Evolutionary conservation across 2,797 vertebrate species (phyloP).

Genomic region (Amblyopsis hoosieri): DNA sequence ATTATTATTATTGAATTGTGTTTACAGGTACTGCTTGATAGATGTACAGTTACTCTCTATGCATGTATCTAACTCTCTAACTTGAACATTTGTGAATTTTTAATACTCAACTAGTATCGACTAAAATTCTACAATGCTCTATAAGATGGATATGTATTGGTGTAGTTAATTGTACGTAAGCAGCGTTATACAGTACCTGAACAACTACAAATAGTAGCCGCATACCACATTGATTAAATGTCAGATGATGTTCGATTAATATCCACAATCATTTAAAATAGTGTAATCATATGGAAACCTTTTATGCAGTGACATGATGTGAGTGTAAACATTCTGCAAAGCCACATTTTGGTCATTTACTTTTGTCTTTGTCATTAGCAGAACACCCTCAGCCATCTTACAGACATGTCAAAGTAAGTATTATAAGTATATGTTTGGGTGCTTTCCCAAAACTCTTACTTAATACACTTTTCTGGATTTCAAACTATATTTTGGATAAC

Average conservation of each 20-base stretch:
- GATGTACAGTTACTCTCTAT: background rate
- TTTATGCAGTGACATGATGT: background rate
- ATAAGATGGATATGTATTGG: background rate
- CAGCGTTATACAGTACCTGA: too few relatives aligned
- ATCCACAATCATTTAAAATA: too few relatives aligned
- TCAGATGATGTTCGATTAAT: too few relatives aligned
- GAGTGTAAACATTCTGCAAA: too few relatives aligned
- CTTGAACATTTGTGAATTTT: background rate
- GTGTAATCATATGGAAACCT: background rate
- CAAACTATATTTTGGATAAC: too few relatives aligned
- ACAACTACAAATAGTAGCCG: background rate
- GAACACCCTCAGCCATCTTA: slow-evolving; percentile 36
- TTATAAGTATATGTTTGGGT: background rate
- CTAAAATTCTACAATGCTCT: too few relatives aligned
- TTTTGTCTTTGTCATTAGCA: slow-evolving; percentile 40
- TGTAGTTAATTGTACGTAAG: background rate
- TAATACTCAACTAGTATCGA: too few relatives aligned
- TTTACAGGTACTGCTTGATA: background rate
- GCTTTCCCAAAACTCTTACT: background rate
- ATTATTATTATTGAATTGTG: slow-evolving; percentile 3
- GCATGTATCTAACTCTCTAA: background rate
- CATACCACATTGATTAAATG: too few relatives aligned
- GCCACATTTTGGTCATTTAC: background rate
- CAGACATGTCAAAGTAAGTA: slow-evolving; percentile 78
- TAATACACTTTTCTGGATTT: too few relatives aligned